phyloP scores from a whole-genome alignment of 2,113 vertebrate genomes.

The Onychostruthus taczanowskii region DNA sequence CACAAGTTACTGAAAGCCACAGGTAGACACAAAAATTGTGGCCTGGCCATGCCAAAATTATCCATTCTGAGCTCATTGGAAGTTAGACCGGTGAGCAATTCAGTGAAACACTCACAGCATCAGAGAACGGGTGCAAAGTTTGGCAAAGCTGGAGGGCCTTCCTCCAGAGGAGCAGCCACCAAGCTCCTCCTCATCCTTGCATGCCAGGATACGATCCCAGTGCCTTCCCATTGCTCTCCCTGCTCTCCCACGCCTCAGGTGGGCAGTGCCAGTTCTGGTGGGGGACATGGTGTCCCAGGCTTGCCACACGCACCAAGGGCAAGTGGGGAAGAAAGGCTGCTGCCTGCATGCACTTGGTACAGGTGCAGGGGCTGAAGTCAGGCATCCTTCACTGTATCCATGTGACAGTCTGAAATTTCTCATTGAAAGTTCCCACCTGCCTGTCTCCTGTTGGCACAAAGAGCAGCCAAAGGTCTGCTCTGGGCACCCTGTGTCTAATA shows the following conservation, averaged over 20 bases:
- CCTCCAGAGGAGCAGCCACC: not conserved
- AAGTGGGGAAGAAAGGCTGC: accelerated
- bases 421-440: not conserved
- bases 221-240: not conserved
- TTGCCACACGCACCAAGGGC: not conserved
- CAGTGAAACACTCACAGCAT: not conserved
- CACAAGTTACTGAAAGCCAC: not conserved
- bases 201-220: not conserved
- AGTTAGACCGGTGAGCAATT: not conserved
- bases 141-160: not conserved
- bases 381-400: not conserved
- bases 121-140: not conserved
- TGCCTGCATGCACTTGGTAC: no score
- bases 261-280: not conserved
- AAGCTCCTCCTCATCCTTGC: not conserved
- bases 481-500: not conserved
- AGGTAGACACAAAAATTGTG: not conserved
- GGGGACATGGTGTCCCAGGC: not conserved
- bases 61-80: not conserved
- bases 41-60: not conserved
- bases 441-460: not conserved
- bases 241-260: not conserved
- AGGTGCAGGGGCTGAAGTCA: not conserved
- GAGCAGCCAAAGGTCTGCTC: not conserved
- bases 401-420: not conserved